phyloP scores from a whole-genome alignment of 2,797 vertebrate genomes.

The Galagoides demidoff region DNA sequence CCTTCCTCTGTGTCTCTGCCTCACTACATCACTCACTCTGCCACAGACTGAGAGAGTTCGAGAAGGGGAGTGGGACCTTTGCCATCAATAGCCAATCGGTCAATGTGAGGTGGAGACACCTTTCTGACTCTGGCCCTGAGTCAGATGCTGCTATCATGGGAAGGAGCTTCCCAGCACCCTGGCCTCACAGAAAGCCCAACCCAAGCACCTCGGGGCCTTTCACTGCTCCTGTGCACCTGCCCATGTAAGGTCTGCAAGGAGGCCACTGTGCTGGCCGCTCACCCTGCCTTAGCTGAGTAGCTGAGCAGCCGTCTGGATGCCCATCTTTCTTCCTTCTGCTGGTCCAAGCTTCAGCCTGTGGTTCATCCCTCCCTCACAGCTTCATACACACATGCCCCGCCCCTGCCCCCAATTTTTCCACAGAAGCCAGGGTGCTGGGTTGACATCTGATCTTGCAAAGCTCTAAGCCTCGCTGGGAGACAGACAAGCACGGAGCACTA shows the following conservation, averaged over 20 bases:
- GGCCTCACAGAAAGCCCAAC: too few species aligned
- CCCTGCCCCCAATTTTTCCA: accelerated
- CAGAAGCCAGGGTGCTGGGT: accelerated
- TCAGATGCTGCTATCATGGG: background rate
- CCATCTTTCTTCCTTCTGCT: background rate
- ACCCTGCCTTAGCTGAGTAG: accelerated
- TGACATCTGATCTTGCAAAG: too few species aligned
- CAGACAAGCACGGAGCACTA: background rate
- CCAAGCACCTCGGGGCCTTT: too few species aligned
- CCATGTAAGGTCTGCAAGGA: background rate
- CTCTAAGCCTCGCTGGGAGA: background rate
- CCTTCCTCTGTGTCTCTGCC: background rate
- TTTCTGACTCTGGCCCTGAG: accelerated
- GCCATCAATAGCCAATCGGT: accelerated
- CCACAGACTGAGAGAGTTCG: accelerated
- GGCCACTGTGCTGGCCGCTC: too few species aligned
- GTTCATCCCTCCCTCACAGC: accelerated
- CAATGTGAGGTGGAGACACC: accelerated
- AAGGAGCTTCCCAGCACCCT: background rate
- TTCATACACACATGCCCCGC: accelerated
- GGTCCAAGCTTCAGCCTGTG: too few species aligned
- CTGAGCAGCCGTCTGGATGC: background rate
- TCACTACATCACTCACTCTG: background rate
- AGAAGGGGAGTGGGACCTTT: background rate
- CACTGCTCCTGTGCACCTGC: too few species aligned